Percentiles rank a stretch among this genome's conserved stretches.
Conservation (phyloP, 2,888 invertebrate species). For the Clanis bilineata region DNA sequence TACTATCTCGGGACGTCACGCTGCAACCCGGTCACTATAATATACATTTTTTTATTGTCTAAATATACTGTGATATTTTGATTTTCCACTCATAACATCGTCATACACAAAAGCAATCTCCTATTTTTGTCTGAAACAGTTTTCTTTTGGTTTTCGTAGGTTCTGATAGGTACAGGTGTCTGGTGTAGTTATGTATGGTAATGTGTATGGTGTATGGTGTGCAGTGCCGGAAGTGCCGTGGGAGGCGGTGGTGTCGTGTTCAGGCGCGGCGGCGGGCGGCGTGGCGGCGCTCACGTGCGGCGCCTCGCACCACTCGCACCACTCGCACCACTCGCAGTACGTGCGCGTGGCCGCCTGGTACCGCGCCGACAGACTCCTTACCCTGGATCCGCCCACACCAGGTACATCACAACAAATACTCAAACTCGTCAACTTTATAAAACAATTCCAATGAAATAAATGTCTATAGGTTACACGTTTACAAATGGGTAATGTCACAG, state of each 20-base stretch:
- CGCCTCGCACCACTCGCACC: conserved; percentile 28
- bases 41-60: background rate
- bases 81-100: too few species aligned
- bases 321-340: conserved; percentile 29
- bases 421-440: background rate
- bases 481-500: background rate
- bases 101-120: too few species aligned
- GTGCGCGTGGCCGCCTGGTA: conserved; percentile 53
- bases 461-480: background rate
- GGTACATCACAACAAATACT: conserved; percentile 42
- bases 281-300: conserved; percentile 56
- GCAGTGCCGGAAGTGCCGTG: conserved; percentile 9
- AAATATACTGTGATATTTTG: too few species aligned
- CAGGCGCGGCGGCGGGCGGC: conserved; percentile 47
- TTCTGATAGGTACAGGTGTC: too few species aligned
- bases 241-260: conserved; percentile 43
- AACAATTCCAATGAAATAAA: background rate
- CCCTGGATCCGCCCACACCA: conserved; percentile 79
- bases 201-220: background rate
- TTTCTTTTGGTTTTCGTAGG: too few species aligned
- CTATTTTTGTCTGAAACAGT: too few species aligned
- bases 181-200: background rate
- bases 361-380: conserved; percentile 47
- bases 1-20: conserved; percentile 88
- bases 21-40: conserved; percentile 86